phyloP scores from a whole-genome alignment of 2,113 vertebrate genomes.

The Nipponia nippon region DNA sequence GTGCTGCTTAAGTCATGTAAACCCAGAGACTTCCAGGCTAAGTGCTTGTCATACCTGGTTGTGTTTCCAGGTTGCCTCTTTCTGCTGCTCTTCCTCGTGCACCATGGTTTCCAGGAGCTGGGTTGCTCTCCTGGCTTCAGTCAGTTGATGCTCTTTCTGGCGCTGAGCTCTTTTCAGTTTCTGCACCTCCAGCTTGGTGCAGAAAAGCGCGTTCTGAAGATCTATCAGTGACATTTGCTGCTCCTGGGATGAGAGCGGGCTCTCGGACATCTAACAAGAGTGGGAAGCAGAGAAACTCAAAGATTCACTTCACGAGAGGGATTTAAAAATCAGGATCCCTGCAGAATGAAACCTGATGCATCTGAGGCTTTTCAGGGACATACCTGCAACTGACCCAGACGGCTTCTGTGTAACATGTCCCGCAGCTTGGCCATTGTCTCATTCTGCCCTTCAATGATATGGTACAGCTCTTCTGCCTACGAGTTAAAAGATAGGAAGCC shows the following conservation, averaged over 20 bases:
- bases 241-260: conserved; percentile 39
- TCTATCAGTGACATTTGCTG: conserved; percentile 77
- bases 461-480: conserved; percentile 83
- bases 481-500: not conserved
- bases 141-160: conserved; percentile 76
- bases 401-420: conserved; percentile 79
- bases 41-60: conserved; percentile 76
- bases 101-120: conserved; percentile 76
- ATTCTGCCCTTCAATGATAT: conserved; percentile 83
- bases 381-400: conserved; percentile 81
- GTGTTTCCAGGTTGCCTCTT: conserved; percentile 81
- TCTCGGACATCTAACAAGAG: conserved; percentile 55
- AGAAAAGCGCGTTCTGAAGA: conserved; percentile 84
- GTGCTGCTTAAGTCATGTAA: not conserved
- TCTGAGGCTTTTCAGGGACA: not conserved
- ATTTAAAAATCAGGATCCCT: not conserved
- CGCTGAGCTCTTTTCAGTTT: conserved; percentile 72
- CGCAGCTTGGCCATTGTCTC: conserved; percentile 82
- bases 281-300: not conserved
- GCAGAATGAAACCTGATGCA: not conserved
- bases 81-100: conserved; percentile 77
- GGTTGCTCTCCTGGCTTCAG: conserved; percentile 70
- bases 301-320: not conserved
- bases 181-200: conserved; percentile 86
- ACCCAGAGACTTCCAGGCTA: not conserved